Evolutionary conservation across 2,888 invertebrate genomes (phyloP), one percentile per base, ranked within the genome.

Genomic region (Nysson spinosus): DNA sequence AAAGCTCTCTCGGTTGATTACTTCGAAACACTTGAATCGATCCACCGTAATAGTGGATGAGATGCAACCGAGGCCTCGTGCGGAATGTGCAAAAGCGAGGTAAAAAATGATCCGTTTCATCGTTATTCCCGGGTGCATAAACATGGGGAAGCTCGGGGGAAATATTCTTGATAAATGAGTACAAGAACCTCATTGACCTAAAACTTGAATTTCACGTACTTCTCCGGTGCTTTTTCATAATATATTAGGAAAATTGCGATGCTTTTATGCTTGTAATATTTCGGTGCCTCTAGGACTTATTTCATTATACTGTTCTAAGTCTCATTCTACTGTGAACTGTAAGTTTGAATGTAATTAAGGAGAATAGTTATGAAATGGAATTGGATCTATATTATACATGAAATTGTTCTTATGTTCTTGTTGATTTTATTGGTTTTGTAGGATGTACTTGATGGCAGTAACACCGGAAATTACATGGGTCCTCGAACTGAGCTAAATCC

Each of bases 21-120:
- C 44, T 14, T 34, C 30, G 49, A 14, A 58, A 58, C 54, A 51
- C 35, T 34, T 28, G 50, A 16, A 50, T 56, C 51, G 56, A 68
- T 70, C 54, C 56, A 50, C 11, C 43, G 35, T 47, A 6, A 35
- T 17, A 17, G 32, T 14, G 1, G 6, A 9, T 3, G 14, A 14
- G 3, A 43, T 4, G 16, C 22, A 35, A 17, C n/a, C 24, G 19
- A 30, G 4, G 37, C 14, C 5, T 3, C 30, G 32, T 39, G 24
- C 24, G 19, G 35, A 30, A 54, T 24, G 35, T n/a, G 22, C 47
- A 54, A 50, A 39, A 44, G 5, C 24, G 50, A 28, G 49, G 49
- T 63, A 66, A 57, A n/a, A 63, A 66, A 57, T 52, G 57, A 46
- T 47, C 35, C 62, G 42, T 24, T 35, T 32, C 40, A 30, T 47